Evolutionary conservation across 1,140 invertebrate genomes (phyloP).

Genomic region (Cydia pomonella): DNA sequence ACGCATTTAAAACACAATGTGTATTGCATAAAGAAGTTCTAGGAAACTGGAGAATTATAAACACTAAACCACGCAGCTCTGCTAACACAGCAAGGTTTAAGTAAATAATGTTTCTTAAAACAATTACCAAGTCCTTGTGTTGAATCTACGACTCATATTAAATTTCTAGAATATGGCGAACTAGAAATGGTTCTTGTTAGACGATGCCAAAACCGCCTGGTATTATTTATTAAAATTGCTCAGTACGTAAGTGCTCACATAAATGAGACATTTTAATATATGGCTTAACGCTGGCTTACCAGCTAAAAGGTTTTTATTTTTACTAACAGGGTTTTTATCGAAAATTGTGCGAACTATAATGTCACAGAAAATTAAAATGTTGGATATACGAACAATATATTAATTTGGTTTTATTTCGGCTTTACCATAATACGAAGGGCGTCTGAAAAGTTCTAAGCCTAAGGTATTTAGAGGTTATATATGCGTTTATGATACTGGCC

Average conservation of each 20-base stretch:
- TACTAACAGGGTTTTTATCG: neutral
- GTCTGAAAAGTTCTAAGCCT: no score
- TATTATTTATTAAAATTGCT: conserved; percentile 29
- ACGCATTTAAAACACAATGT: neutral
- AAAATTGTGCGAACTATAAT: neutral
- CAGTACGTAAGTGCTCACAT: neutral
- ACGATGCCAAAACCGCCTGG: conserved; percentile 18
- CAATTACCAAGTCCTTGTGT: conserved; percentile 1
- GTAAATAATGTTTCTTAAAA: neutral
- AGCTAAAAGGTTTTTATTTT: neutral
- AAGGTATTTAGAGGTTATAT: no score
- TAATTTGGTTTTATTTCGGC: no score
- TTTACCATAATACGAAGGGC: no score
- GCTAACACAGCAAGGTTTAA: neutral
- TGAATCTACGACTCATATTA: neutral
- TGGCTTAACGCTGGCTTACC: neutral
- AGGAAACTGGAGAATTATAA: neutral
- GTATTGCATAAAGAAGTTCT: no score
- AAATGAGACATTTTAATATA: neutral
- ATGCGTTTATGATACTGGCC: no score
- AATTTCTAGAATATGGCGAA: neutral
- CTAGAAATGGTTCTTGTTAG: conserved; percentile 3
- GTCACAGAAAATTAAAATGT: no score
- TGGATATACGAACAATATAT: no score
- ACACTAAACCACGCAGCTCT: neutral